phyloP scores from a whole-genome alignment of 2,888 invertebrate species.

The Nymphalis urticae region DNA sequence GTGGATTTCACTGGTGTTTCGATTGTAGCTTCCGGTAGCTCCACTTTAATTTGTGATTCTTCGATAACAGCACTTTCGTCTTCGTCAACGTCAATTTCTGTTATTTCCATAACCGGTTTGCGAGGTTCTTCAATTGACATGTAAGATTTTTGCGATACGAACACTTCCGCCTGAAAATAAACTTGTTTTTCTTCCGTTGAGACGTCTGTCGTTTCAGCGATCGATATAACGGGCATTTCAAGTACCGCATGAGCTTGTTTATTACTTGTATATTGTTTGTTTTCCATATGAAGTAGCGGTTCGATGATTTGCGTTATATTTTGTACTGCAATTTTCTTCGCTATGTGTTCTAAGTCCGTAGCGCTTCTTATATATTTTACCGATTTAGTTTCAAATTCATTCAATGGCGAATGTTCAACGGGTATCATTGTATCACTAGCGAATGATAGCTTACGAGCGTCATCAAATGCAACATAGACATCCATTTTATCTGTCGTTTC shows the following conservation, averaged over 20 bases:
- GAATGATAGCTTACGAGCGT: conserved; percentile 15
- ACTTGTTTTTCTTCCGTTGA: conserved; percentile 33
- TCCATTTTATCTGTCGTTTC: conserved; percentile 9
- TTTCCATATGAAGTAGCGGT: conserved; percentile 31
- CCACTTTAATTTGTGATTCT: conserved; percentile 38
- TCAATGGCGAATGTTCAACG: conserved; percentile 34
- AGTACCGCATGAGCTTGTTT: conserved; percentile 29
- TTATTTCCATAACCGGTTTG: conserved; percentile 32
- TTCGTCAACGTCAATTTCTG: conserved; percentile 38
- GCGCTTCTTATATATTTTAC: conserved; percentile 26
- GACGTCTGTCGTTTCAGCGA: conserved; percentile 41
- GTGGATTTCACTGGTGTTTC: conserved; percentile 44
- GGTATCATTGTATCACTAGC: conserved; percentile 30
- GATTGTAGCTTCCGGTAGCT: conserved; percentile 38
- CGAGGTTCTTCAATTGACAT: conserved; percentile 29
- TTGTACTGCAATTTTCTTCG: conserved; percentile 36
- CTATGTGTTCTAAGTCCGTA: conserved; percentile 32
- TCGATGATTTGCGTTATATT: conserved; percentile 38
- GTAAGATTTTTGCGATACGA: conserved; percentile 11
- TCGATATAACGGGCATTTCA: conserved; percentile 41
- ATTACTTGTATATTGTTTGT: conserved; percentile 21
- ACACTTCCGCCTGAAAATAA: conserved; percentile 24
- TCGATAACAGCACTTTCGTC: conserved; percentile 41
- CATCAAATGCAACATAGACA: neutral
- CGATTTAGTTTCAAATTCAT: conserved; percentile 17